phyloP scores from a whole-genome alignment of 1,140 invertebrate species.

The Andrena cerasifolii region DNA sequence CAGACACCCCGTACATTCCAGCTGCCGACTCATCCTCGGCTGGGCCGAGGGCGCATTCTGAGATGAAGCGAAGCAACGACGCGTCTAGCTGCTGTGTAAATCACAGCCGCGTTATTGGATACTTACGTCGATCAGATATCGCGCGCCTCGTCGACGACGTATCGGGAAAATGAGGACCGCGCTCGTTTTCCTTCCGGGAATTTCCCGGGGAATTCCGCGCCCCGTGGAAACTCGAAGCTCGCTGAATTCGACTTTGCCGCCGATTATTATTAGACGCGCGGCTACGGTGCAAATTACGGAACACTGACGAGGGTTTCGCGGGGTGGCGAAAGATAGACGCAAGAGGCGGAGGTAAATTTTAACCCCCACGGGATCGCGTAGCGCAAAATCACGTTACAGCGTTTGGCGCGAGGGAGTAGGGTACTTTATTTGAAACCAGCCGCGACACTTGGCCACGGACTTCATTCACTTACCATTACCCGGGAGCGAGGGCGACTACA shows the following conservation, averaged over 20 bases:
- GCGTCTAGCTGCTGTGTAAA: conserved; percentile 43
- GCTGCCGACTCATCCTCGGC: background rate
- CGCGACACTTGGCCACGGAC: conserved; percentile 59
- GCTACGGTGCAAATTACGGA: conserved; percentile 32
- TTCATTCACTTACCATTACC: conserved; percentile 75
- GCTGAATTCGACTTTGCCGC: conserved; percentile 26
- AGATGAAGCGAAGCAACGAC: background rate
- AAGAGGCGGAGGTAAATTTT: too few relatives aligned
- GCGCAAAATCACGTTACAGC: conserved; percentile 59
- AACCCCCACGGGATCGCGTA: too few relatives aligned
- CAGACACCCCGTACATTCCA: background rate
- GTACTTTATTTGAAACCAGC: conserved; percentile 61
- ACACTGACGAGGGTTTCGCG: background rate
- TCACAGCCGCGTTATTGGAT: conserved; percentile 63
- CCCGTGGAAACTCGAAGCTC: conserved; percentile 39
- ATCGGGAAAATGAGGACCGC: conserved; percentile 52
- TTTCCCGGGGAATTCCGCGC: conserved; percentile 52
- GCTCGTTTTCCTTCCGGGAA: conserved; percentile 54
- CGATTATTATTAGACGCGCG: conserved; percentile 35
- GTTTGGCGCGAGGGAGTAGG: conserved; percentile 2
- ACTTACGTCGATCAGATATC: conserved; percentile 61
- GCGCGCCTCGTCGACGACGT: conserved; percentile 34
- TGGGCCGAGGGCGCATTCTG: background rate
- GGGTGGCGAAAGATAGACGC: conserved; percentile 11
- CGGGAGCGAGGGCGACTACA: conserved; percentile 56